Evolutionary conservation across 2,797 vertebrate species (phyloP).

Genomic region (Onychomys leucogaster): DNA sequence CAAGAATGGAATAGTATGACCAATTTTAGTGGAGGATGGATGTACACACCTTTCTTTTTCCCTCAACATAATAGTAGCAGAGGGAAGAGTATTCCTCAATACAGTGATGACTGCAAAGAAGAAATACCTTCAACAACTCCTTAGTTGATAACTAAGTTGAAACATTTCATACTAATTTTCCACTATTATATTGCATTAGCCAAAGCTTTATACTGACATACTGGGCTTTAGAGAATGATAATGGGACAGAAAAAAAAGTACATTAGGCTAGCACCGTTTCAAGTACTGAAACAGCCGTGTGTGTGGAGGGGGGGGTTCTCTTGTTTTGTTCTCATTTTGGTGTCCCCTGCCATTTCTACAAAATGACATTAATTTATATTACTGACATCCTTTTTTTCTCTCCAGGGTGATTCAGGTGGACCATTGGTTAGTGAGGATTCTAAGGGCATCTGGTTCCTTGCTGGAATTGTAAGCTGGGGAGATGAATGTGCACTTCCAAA

Average conservation of each 20-base stretch:
- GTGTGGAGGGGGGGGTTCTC: not conserved
- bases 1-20: not conserved
- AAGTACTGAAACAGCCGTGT: not conserved
- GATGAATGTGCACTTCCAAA: constrained; percentile 80
- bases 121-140: not conserved
- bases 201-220: not conserved
- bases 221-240: constrained; percentile 33
- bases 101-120: not conserved
- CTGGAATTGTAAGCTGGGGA: constrained; percentile 83
- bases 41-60: constrained; percentile 6
- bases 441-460: constrained; percentile 77
- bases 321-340: not conserved
- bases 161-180: constrained; percentile 3
- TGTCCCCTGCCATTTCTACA: not conserved
- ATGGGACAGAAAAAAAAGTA: not conserved
- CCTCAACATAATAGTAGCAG: not conserved
- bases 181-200: not conserved
- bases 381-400: constrained; percentile 50
- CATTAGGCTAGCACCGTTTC: not conserved
- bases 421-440: constrained; percentile 76
- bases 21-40: not conserved
- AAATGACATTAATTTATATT: constrained; percentile 36
- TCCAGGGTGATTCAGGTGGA: constrained; percentile 82
- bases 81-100: not conserved
- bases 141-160: constrained; percentile 38